Evolutionary conservation across 2,797 vertebrate species (phyloP).

Genomic region (Nothura maculosa): DNA sequence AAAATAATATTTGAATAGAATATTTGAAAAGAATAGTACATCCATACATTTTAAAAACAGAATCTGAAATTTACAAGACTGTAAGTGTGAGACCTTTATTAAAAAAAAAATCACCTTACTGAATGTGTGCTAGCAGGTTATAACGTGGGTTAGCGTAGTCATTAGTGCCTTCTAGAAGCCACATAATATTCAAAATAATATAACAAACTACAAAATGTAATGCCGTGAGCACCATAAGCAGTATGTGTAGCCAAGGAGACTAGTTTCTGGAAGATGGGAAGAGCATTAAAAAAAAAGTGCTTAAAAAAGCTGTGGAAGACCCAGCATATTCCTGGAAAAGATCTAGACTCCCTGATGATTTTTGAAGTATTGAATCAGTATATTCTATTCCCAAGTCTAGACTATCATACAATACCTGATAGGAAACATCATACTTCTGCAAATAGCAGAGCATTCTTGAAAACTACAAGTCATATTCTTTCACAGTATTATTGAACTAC

Average conservation of each 20-base stretch:
- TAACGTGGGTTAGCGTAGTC: not conserved
- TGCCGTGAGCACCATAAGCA: not conserved
- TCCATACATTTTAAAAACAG: not conserved
- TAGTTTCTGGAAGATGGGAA: not conserved
- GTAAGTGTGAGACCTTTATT: not conserved
- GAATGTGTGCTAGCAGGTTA: not conserved
- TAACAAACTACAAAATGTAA: not conserved
- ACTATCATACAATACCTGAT: not conserved
- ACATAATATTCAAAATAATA: not conserved
- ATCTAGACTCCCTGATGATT: not conserved
- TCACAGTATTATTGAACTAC: not conserved
- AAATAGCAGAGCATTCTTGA: not conserved
- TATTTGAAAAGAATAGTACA: not conserved
- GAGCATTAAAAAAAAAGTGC: not conserved
- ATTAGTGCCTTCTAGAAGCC: not conserved
- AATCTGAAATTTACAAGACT: not conserved
- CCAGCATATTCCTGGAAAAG: not conserved
- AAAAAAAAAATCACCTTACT: not conserved
- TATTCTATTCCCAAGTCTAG: not conserved
- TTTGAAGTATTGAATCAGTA: not conserved
- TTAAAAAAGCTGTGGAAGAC: not conserved
- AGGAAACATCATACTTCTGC: not conserved
- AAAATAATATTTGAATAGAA: not conserved
- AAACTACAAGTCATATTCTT: not conserved
- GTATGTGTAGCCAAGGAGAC: not conserved